Conservation (phyloP, 2,797 vertebrate species). For the Chelidonichthys spinosus region DNA sequence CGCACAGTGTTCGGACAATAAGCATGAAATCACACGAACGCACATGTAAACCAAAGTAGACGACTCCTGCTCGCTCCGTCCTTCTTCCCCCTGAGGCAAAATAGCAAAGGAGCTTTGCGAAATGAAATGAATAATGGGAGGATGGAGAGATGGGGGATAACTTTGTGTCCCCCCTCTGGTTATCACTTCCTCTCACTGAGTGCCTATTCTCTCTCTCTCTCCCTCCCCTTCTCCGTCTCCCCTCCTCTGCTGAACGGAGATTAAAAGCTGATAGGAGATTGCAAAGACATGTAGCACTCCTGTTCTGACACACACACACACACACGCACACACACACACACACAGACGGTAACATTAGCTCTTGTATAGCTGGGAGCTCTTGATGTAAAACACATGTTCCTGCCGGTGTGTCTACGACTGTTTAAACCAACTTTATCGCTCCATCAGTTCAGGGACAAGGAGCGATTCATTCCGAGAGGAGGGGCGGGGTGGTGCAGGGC, state of each 20-base stretch:
- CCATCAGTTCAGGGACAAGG: slow-evolving; percentile 83
- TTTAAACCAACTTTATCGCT: slow-evolving; percentile 85
- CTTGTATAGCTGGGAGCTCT: slow-evolving; percentile 78
- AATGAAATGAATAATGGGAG: slow-evolving; percentile 71
- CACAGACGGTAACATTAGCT: slow-evolving; percentile 75
- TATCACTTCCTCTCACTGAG: slow-evolving; percentile 69
- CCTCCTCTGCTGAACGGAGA: slow-evolving; percentile 68
- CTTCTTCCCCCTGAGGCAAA: slow-evolving; percentile 46
- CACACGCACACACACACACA: slow-evolving; percentile 45
- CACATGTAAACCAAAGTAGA: slow-evolving; percentile 35
- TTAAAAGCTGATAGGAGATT: slow-evolving; percentile 82
- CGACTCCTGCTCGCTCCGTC: slow-evolving; percentile 39
- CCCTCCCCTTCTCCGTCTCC: background rate
- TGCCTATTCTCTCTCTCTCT: slow-evolving; percentile 30
- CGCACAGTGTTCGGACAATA: slow-evolving; percentile 63
- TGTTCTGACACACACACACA: slow-evolving; percentile 65
- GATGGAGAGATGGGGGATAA: slow-evolving; percentile 62
- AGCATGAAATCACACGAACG: slow-evolving; percentile 48
- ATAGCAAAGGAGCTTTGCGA: slow-evolving; percentile 58
- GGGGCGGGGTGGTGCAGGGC: background rate
- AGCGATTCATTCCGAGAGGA: slow-evolving; percentile 78
- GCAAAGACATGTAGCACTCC: slow-evolving; percentile 78
- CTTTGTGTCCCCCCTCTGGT: slow-evolving; percentile 47
- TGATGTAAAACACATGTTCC: slow-evolving; percentile 84
- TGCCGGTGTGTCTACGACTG: slow-evolving; percentile 76